Percentiles rank a stretch among this genome's conserved stretches.
These are phyloP conservation scores for Nesoenas mayeri DNA, from an alignment of 2,113 vertebrate genomes.

Conservation along the genomic window DNA sequence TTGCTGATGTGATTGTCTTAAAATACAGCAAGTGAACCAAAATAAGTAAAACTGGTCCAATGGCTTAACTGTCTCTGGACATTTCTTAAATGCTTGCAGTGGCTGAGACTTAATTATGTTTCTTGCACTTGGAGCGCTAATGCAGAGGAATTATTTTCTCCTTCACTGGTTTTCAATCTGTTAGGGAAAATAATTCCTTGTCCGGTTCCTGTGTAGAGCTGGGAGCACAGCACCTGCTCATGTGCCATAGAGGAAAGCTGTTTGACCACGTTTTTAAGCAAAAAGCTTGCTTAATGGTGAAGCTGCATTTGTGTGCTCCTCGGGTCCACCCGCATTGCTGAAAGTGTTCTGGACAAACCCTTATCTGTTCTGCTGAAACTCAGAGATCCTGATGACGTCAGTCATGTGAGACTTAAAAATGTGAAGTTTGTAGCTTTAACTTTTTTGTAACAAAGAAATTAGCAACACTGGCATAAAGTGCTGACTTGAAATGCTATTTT, in stretches of 20 bases:
- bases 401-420: conserved; percentile 66
- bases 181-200: neutral
- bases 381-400: conserved; percentile 23
- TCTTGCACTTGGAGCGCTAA: conserved; percentile 12
- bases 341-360: conserved; percentile 35
- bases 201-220: neutral
- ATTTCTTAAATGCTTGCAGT: conserved; percentile 1
- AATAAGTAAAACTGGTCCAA: conserved; percentile 40
- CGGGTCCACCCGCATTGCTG: neutral
- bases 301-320: neutral
- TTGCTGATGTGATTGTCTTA: conserved; percentile 48
- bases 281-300: neutral
- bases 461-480: conserved; percentile 68
- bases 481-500: conserved; percentile 79
- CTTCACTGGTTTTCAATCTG: neutral
- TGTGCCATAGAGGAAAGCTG: neutral
- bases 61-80: conserved; percentile 53
- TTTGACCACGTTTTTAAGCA: neutral
- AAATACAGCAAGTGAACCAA: conserved; percentile 59
- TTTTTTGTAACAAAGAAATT: conserved; percentile 74
- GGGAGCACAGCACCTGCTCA: neutral
- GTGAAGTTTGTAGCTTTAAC: conserved; percentile 81
- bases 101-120: neutral
- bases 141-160: conserved; percentile 15
- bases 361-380: conserved; percentile 20